Evolutionary conservation across 2,797 vertebrate species (phyloP), one percentile per base, ranked within the genome.

Genomic region (Tiaroga cobitis): DNA sequence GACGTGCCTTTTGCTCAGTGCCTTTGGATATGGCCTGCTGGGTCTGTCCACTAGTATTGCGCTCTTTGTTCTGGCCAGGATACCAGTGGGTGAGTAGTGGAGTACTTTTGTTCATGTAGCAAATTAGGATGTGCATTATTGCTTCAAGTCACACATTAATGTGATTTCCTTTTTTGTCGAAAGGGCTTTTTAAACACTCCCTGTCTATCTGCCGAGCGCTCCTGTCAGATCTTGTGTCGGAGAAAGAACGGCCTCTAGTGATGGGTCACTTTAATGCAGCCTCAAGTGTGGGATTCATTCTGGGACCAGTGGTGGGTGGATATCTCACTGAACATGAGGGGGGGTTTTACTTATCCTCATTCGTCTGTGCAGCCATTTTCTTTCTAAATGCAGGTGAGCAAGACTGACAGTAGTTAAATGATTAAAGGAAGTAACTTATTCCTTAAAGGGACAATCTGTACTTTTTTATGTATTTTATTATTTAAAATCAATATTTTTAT

Each of bases 161-260:
- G 65, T 32, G 1, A 34, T 34, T 72, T 10, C 5, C 1, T 70
- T 85, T 83, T 43, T 63, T 85, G n/a, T 76, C 88, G 88, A 77
- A 94, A 99, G 98, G 98, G 85, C 93, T 99, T 88, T 99, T 99
- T 94, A 99, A 99, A 88, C 98, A 99, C 92, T 98, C 98, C 0
- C 95, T 98, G 80, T 98, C 98, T 80, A 97, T 99, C 92, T 98
- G 96, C 91, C 97, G 97, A 94, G 98, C 98, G 1, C 94, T 99
- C 83, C 94, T 99, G 76, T 97, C 98, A 15, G 98, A 99, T 90
- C 90, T 99, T 92, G 97, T 98, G 91, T 91, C 94, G 0, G 97
- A 97, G 89, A 92, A 94, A 72, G 97, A 99, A 78, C 96, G 98
- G 76, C 97, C 98, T 1, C 94, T 97, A 29, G 96, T 97, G 65